phyloP scores from a whole-genome alignment of 2,113 vertebrate species.

The Alligator sinensis region DNA sequence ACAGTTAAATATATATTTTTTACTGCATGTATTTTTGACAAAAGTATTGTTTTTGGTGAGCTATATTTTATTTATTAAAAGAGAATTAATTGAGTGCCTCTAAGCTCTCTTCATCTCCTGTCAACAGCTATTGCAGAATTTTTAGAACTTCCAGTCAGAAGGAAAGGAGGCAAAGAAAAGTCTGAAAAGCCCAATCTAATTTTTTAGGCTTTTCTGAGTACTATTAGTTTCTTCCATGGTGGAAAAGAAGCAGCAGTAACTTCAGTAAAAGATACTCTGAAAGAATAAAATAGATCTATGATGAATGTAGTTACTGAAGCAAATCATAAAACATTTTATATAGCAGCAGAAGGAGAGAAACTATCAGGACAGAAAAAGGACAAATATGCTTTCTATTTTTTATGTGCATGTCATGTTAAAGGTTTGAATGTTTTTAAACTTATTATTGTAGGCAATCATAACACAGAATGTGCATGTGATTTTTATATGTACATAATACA shows the following conservation, averaged over 20 bases:
- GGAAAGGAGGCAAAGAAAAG: conserved; percentile 49
- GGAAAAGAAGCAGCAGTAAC: conserved; percentile 61
- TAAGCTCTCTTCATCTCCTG: conserved; percentile 6
- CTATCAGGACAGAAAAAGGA: conserved; percentile 36
- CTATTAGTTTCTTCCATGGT: conserved; percentile 59
- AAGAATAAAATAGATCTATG: conserved; percentile 61
- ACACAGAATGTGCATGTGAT: background rate
- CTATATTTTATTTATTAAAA: conserved; percentile 51
- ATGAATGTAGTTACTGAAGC: conserved; percentile 49
- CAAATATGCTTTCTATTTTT: conserved; percentile 22
- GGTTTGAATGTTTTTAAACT: conserved; percentile 28
- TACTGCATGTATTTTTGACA: background rate
- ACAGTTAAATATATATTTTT: background rate
- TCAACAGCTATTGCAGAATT: conserved; percentile 33
- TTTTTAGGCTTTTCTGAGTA: conserved; percentile 45
- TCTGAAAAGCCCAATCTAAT: conserved; percentile 65
- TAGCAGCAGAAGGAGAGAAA: background rate
- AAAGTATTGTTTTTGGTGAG: conserved; percentile 6
- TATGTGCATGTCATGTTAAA: conserved; percentile 15
- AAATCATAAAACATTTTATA: conserved; percentile 34
- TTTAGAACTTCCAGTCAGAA: background rate
- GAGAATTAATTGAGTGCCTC: conserved; percentile 27
- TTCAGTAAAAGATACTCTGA: conserved; percentile 40
- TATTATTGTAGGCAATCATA: conserved; percentile 10
- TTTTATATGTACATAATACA: background rate